phyloP scores from a whole-genome alignment of 1,140 invertebrate species.

The Drosophila pruinosa region DNA sequence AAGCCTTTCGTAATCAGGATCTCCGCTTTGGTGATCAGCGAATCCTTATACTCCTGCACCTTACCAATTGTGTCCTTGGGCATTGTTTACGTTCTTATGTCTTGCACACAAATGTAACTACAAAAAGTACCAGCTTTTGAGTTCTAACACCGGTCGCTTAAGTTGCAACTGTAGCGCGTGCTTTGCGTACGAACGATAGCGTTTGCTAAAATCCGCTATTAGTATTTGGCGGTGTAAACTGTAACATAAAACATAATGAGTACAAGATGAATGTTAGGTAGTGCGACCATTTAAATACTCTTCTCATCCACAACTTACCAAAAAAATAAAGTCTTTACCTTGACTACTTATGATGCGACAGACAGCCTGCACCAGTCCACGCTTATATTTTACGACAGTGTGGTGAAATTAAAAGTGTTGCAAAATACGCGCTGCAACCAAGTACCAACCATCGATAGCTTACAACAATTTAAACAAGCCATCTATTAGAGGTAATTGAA shows the following conservation, averaged over 20 bases:
- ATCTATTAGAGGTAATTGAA: not conserved
- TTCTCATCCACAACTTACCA: not conserved
- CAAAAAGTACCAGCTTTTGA: not conserved
- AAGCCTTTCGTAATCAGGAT: slow-evolving; percentile 93
- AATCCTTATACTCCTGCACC: slow-evolving; percentile 91
- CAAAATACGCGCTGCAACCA: not conserved
- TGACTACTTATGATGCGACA: slow-evolving; percentile 18
- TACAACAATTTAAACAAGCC: not conserved
- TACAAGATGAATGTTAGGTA: not conserved
- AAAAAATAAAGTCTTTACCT: not conserved
- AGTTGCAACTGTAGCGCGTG: slow-evolving; percentile 38
- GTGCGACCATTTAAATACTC: not conserved
- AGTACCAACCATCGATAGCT: not conserved
- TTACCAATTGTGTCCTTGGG: slow-evolving; percentile 70
- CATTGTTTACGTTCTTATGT: slow-evolving; percentile 43
- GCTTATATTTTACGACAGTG: slow-evolving; percentile 42
- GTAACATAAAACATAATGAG: not conserved
- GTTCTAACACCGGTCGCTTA: not conserved
- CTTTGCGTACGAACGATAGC: slow-evolving; percentile 12
- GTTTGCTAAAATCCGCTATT: not conserved
- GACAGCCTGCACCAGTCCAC: slow-evolving; percentile 12
- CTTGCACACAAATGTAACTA: not conserved
- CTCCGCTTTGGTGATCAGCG: slow-evolving; percentile 92
- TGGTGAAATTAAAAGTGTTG: slow-evolving; percentile 18
- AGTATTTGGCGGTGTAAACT: not conserved